Base-by-base conservation (phyloP, 2,113 vertebrate genomes). In the Leptobrachium ailaonicum region DNA sequence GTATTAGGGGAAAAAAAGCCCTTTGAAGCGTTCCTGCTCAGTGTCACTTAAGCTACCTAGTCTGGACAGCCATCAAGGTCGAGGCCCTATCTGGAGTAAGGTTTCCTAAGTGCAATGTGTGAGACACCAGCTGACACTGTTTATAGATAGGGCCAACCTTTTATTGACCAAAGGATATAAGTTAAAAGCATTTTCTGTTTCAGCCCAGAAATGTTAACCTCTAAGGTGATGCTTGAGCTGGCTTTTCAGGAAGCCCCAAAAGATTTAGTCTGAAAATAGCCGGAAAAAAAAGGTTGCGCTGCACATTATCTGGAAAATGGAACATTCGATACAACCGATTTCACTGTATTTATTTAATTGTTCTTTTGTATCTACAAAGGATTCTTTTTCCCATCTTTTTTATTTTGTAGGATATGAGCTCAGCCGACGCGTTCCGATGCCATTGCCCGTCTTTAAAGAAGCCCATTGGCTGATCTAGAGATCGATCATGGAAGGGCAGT, bases 31-130 rank as follows among this genome's bases (percentile, higher is more conserved):
- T 89, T 80, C 72, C 91, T 93, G 94, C 84, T 92, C 90, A 90
- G 82, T 91, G 87, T 94, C 90, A 92, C 85, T 82, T 87, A 89
- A 90, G 83, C 84, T 58, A 80, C 82, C 83, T 87, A 84, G 87
- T 86, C 60, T 83, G 79, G 69, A 86, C 87, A 88, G 89, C 85
- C 85, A 87, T 83, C 66, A 88, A 91, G 93, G 94, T 94, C 94
- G 94, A 91, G 87, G 86, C 89, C 88, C 86, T 90, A 92, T 92
- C 90, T 88, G 85, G 90, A 88, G 82, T 91, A 89, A 88, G 87
- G 87, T 93, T 94, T 90, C 92, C 93, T 94, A 94, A 95, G 93
- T 93, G 92, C 92, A 89, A 90, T 1, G 91, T 94, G 92, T 91
- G 92, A 93, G 91, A 88, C 91, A 90, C 90, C 89, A 92, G 92